A percentile compares a stretch with the other conserved stretches of the same genome.
These are phyloP conservation scores for Microctenopoma steveboyesi DNA, from an alignment of 2,797 vertebrate genomes.

Conservation along the genomic window DNA sequence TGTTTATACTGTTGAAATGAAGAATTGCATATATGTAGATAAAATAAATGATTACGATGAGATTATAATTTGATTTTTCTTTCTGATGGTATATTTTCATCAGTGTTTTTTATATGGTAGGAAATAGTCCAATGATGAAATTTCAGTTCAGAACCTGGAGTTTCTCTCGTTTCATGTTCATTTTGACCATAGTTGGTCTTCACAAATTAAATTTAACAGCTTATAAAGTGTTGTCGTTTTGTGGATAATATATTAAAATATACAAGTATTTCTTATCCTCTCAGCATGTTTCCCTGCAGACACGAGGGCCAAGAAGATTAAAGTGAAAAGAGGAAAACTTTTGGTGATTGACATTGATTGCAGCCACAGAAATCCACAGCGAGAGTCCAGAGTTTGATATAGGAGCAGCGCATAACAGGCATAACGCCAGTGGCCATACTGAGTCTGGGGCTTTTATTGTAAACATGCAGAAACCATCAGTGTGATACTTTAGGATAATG, in stretches of 20 bases:
- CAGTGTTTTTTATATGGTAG: conserved; percentile 2
- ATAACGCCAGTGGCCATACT: conserved; percentile 54
- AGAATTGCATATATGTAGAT: conserved; percentile 16
- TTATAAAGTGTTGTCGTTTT: not conserved
- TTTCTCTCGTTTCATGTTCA: not conserved
- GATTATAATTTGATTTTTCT: not conserved
- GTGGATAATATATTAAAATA: not conserved
- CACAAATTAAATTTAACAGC: not conserved
- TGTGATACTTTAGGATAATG: conserved; percentile 68
- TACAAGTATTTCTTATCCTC: not conserved
- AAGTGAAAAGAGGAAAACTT: conserved; percentile 50
- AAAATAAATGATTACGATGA: not conserved
- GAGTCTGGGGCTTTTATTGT: conserved; percentile 60
- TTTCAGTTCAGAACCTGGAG: not conserved
- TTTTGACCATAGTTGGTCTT: not conserved
- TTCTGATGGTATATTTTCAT: conserved; percentile 22
- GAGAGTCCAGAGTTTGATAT: conserved; percentile 50
- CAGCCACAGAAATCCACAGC: conserved; percentile 54
- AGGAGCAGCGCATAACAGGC: conserved; percentile 52
- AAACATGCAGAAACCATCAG: conserved; percentile 72
- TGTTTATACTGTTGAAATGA: conserved; percentile 27
- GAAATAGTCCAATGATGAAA: not conserved
- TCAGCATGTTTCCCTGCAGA: conserved; percentile 15
- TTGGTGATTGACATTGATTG: conserved; percentile 72
- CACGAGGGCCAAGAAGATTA: conserved; percentile 9